Evolutionary conservation across 2,888 invertebrate species (phyloP), one percentile per base, ranked within the genome.

Genomic region (Baccha elongata): DNA sequence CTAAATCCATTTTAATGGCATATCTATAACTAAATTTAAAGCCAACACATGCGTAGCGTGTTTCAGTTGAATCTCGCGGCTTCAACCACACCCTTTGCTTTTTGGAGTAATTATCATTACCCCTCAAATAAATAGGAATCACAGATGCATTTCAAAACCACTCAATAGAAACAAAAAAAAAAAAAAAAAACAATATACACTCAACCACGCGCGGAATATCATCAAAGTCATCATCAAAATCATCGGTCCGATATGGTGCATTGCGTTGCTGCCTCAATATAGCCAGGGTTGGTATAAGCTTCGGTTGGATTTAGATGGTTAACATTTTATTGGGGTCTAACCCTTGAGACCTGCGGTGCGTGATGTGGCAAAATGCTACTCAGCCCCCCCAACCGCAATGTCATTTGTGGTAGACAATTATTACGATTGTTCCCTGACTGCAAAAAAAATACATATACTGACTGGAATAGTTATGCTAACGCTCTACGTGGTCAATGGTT

Each of bases 321-420:
- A 55, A 40, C 13, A 3, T 8, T 5, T 32, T 32, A 32, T 32
- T 3, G 7, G 26, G 26, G 3, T 26, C 1, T 32, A 8, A 32
- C 29, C 29, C 29, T 8, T 23, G 23, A 5, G n/a, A n/a, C n/a
- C 23, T 32, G 7, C 1, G 29, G 29, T 32, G 4, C 8, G 1
- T 8, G 29, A n/a, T 23, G 10, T 19, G 6, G 65, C 46, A 17
- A 55, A 64, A 74, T 44, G 19, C 65, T 21, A 46, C 29, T 7
- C 3, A 32, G 37, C n/a, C 23, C 17, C 29, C 11, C 15, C 37
- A 46, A 40, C 23, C 26, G 40, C 37, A 58, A 44, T 67, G 64
- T 62, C 71, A 62, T 67, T 65, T 75, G 71, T 29, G 60, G 75
- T 62, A 32, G n/a, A 60, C 29, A 71, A 81, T 81, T 81, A 72